Base-by-base conservation (phyloP, 2,888 invertebrate genomes). In the Chymomyza procnemis region DNA sequence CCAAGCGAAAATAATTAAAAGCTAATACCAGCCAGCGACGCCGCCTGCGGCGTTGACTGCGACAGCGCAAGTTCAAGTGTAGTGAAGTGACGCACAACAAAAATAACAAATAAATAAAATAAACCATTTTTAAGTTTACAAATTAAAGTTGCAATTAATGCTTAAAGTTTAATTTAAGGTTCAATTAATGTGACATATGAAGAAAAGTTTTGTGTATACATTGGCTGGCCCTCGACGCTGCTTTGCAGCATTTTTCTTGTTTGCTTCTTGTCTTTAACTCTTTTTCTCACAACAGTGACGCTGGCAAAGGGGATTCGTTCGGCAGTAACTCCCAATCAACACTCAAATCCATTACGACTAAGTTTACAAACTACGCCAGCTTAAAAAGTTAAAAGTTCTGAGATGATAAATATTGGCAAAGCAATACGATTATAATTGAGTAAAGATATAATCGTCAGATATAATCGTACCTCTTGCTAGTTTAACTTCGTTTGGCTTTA, bases 1-100 rank as follows among this genome's bases (percentile, higher is more conserved):
- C 26, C 26, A 56, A 22, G 30, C 22, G 4, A 55, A 56, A 56
- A 56, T 41, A 41, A 41, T 14, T 50, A 26, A 52, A 64, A 66
- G 61, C 50, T n/a, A 22, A 19, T 64, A 67, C 58, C 58, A 58
- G 41, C 66, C 64, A 66, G 34, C 67, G 70, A 66, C 61, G 61
- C 16, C 26, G 61, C 54, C 34, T n/a, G 8, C 50, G 52, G 64
- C 73, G 57, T 41, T 5, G 12, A 41, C 34, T 41, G 50, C 60
- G 72, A 18, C 54, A 54, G 54, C 19, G 59, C 80, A 81, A 81
- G 81, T 87, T 87, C 80, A 81, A 81, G 77, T 87, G 76, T 72
- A 63, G 46, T 66, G 54, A 21, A 63, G 46, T 66, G 54, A 21
- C 9, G 22, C 14, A 3, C 30, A 30, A 30, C 30, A 30, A 30